These are phyloP conservation scores for Tragopan temminckii DNA, from an alignment of 2,797 vertebrate species.

Conservation along the genomic window DNA sequence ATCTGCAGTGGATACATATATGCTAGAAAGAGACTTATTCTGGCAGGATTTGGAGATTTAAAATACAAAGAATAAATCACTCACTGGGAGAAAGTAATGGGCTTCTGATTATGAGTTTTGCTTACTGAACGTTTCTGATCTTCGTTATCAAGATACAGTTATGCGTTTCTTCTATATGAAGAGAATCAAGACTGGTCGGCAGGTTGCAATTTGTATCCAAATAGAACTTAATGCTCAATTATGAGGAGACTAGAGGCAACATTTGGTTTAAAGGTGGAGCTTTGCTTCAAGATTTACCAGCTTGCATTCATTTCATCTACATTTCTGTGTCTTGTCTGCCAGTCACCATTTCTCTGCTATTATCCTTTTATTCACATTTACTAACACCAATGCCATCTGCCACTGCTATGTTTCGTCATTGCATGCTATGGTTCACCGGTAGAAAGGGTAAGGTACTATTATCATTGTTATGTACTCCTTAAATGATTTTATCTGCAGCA, in stretches of 20 bases:
- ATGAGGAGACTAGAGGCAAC: conserved; percentile 78
- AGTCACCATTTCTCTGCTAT: conserved; percentile 80
- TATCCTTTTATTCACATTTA: conserved; percentile 81
- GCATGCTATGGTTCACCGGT: conserved; percentile 99
- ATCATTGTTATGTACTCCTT: conserved; percentile 68
- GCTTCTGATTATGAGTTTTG: conserved; percentile 76
- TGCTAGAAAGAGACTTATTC: conserved; percentile 78
- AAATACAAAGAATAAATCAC: conserved; percentile 82
- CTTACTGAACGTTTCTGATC: conserved; percentile 73
- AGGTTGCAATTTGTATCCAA: conserved; percentile 78
- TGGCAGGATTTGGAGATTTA: conserved; percentile 79
- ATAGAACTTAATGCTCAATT: conserved; percentile 77
- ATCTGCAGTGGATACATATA: conserved; percentile 80
- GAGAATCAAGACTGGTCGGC: conserved; percentile 74
- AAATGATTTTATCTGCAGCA: conserved; percentile 41
- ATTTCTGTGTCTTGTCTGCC: conserved; percentile 85
- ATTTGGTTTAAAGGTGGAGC: conserved; percentile 82
- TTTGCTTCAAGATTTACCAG: conserved; percentile 82
- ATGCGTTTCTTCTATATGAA: conserved; percentile 77
- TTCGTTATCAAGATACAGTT: conserved; percentile 76
- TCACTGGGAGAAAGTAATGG: conserved; percentile 76
- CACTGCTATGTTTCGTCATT: conserved; percentile 99
- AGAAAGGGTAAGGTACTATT: conserved; percentile 95
- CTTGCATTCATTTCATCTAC: conserved; percentile 89
- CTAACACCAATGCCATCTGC: conserved; percentile 95